phyloP scores from a whole-genome alignment of 2,888 invertebrate genomes.

The Sabatieria punctata region DNA sequence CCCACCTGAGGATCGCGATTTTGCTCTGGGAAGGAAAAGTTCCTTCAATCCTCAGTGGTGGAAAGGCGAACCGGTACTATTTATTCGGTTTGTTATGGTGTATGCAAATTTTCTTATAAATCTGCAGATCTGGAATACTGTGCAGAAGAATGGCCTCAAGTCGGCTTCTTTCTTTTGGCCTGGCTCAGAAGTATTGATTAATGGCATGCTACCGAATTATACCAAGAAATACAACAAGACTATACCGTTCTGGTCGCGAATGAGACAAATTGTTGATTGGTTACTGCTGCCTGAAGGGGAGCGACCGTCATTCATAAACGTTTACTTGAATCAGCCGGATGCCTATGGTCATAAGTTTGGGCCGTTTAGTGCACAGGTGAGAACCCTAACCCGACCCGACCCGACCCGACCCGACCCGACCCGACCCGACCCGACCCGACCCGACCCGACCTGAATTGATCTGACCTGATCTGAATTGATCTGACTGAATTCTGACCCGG shows the following conservation, averaged over 20 bases:
- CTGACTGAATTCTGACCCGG: too few relatives aligned
- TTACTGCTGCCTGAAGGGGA: constrained; percentile 16
- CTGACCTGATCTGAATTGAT: too few relatives aligned
- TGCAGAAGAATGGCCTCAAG: constrained; percentile 17
- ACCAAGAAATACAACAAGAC: constrained; percentile 12
- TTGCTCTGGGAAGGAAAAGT: background rate
- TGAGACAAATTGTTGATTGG: constrained; percentile 19
- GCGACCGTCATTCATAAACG: constrained; percentile 13
- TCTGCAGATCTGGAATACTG: constrained; percentile 20
- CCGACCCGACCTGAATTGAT: too few relatives aligned
- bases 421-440: too few relatives aligned
- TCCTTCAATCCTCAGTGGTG: background rate
- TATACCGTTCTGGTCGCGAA: constrained; percentile 12
- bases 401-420: too few relatives aligned
- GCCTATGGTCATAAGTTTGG: constrained; percentile 17
- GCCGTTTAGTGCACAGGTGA: constrained; percentile 19
- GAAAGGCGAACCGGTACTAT: background rate
- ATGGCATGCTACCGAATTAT: constrained; percentile 11
- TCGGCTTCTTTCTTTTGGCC: constrained; percentile 21
- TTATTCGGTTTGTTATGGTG: background rate
- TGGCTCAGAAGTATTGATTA: constrained; percentile 14
- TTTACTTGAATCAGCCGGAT: constrained; percentile 23
- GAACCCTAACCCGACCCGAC: too few relatives aligned
- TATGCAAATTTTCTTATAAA: background rate
- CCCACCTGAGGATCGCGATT: background rate